Conservation (phyloP, 2,888 invertebrate species). For the Shargacucullia verbasci region DNA sequence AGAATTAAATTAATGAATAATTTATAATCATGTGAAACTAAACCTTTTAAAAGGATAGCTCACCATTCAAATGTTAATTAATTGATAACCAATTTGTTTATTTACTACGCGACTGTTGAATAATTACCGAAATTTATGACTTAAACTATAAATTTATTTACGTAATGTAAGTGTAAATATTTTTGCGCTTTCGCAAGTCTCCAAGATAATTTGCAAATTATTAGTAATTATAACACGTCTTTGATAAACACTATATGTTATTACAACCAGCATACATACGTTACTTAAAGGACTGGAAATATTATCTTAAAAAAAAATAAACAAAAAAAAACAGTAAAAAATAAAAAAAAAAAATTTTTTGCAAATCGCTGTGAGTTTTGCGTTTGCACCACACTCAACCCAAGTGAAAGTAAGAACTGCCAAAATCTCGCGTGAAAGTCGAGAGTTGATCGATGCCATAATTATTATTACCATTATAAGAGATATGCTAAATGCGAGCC, state of each 20-base stretch:
- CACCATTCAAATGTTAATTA: slow-evolving; percentile 3
- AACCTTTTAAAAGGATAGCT: slow-evolving; percentile 4
- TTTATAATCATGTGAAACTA: background rate
- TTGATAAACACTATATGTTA: too few species aligned
- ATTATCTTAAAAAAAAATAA: too few species aligned
- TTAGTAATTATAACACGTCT: slow-evolving; percentile 9
- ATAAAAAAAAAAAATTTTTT: too few species aligned
- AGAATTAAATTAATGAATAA: background rate
- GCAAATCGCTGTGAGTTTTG: slow-evolving; percentile 35
- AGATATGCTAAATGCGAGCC: slow-evolving; percentile 86
- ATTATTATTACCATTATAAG: slow-evolving; percentile 88
- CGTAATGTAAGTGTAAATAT: slow-evolving; percentile 22
- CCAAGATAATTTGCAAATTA: slow-evolving; percentile 24
- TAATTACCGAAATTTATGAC: slow-evolving; percentile 25
- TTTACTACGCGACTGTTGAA: slow-evolving; percentile 7
- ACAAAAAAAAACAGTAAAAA: too few species aligned
- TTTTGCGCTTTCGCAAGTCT: slow-evolving; percentile 10
- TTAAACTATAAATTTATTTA: slow-evolving; percentile 12
- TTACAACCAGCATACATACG: too few species aligned
- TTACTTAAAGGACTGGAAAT: too few species aligned
- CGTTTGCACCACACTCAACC: slow-evolving; percentile 50
- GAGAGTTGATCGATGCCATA: slow-evolving; percentile 87
- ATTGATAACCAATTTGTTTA: background rate
- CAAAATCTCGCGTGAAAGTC: slow-evolving; percentile 87
- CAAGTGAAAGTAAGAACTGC: slow-evolving; percentile 85